phyloP scores from a whole-genome alignment of 2,113 vertebrate genomes.

The Centropristis striata region DNA sequence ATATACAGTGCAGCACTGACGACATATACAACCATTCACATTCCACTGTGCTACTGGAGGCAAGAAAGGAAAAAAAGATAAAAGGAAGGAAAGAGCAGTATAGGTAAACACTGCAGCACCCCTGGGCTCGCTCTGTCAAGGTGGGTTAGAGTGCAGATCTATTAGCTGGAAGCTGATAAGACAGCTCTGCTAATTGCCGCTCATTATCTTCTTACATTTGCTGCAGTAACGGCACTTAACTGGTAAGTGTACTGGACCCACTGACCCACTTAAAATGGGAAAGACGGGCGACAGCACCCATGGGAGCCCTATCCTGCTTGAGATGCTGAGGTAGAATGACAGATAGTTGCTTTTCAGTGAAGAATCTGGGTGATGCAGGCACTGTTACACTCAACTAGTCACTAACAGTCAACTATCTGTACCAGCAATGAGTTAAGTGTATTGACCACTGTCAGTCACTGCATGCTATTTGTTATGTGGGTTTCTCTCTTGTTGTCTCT shows the following conservation, averaged over 20 bases:
- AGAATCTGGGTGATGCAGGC: neutral
- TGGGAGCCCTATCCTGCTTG: constrained; percentile 3
- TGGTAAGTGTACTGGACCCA: constrained; percentile 39
- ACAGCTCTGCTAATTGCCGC: constrained; percentile 55
- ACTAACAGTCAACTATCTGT: neutral
- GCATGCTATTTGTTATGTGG: neutral
- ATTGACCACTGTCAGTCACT: neutral
- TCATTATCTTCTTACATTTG: constrained; percentile 46
- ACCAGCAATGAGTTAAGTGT: neutral
- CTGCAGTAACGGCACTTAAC: constrained; percentile 25
- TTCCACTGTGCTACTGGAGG: neutral
- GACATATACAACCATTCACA: neutral
- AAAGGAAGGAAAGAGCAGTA: constrained; percentile 6
- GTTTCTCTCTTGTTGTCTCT: neutral
- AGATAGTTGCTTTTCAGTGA: constrained; percentile 1
- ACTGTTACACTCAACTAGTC: neutral
- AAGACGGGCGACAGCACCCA: constrained; percentile 16
- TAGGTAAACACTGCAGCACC: constrained; percentile 40
- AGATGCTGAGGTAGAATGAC: constrained; percentile 6
- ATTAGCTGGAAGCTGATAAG: constrained; percentile 48
- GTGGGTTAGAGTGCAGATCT: constrained; percentile 47
- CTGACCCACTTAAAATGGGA: constrained; percentile 43
- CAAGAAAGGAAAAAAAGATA: neutral
- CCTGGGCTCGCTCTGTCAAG: constrained; percentile 34
- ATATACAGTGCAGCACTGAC: constrained; percentile 23